Evolutionary conservation across 2,888 invertebrate species (phyloP).

Genomic region (Phyllotreta cruciferae): DNA sequence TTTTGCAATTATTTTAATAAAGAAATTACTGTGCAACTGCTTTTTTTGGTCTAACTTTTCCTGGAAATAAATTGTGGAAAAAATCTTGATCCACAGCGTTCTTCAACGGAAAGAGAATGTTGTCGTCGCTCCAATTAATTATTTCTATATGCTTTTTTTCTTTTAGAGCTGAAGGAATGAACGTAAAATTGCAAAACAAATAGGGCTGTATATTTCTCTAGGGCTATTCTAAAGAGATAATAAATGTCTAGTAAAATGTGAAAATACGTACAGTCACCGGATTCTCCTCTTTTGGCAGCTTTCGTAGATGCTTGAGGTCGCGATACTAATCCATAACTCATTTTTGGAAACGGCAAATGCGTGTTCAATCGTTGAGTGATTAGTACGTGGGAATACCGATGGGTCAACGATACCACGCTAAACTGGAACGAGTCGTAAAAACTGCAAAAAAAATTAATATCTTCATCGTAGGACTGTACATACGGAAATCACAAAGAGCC

Average conservation of each 20-base stretch:
- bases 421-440: constrained; percentile 58
- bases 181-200: background rate
- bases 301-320: constrained; percentile 47
- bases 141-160: constrained; percentile 12
- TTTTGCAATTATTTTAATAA: too few relatives aligned
- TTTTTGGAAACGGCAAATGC: constrained; percentile 55
- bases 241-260: too few relatives aligned
- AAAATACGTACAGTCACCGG: constrained; percentile 22
- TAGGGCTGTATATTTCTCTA: constrained; percentile 18
- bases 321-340: constrained; percentile 51
- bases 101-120: constrained; percentile 55
- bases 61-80: constrained; percentile 52
- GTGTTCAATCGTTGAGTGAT: constrained; percentile 54
- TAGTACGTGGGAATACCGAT: constrained; percentile 50
- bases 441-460: constrained; percentile 44
- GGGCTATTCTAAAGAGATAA: constrained; percentile 1
- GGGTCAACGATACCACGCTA: constrained; percentile 51
- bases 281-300: constrained; percentile 45
- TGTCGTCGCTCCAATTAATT: constrained; percentile 51
- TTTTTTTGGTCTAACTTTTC: background rate
- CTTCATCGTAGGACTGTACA: background rate
- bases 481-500: background rate
- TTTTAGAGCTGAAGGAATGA: background rate
- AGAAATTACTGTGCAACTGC: too few relatives aligned
- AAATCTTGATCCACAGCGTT: constrained; percentile 55